Evolutionary conservation across 2,797 vertebrate genomes (phyloP), one percentile per base, ranked within the genome.

Genomic region (Ctenopoma kingsleyae): DNA sequence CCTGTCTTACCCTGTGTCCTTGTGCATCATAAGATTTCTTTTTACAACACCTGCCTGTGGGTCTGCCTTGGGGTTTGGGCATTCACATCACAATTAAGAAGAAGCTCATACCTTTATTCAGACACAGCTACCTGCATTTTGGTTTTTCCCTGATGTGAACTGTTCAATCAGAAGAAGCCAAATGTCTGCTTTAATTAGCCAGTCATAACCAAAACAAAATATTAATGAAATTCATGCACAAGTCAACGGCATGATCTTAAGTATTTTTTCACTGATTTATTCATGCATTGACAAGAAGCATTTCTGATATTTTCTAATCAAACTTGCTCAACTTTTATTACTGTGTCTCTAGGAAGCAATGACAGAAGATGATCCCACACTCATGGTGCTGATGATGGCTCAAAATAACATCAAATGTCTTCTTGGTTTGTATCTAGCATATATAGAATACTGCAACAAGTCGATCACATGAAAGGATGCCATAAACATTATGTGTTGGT

Each of bases 1-100:
- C 51, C 49, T 27, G 46, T 74, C 60, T 61, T 49, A 46, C 76
- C 40, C 51, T 30, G 41, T 51, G 74, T 66, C 69, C 73, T 71
- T 81, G 62, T 50, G 62, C 40, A 50, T 15, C 20, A 0, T 16
- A 35, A 36, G 23, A 54, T 19, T 51, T 47, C 67, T 49, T 70
- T 56, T 72, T 23, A 52, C 40, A 71, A 38, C 43, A 40, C 56
- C 49, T 68, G 56, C 46, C 50, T 15, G 15, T 25, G 30, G 50
- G 35, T 41, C 10, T 43, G 40, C 50, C 40, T 53, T 49, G 53
- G 50, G 23, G 32, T 47, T 41, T 17, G 59, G 46, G 30, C 25
- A 59, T 59, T 74, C 52, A 65, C 52, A 35, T 27, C 0, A 3
- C 22, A 35, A 13, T 49, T 36, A 2, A 20, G 16, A 58, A 27